Base-by-base conservation (phyloP, 2,113 vertebrate species). In the Lipotes vexillifer region DNA sequence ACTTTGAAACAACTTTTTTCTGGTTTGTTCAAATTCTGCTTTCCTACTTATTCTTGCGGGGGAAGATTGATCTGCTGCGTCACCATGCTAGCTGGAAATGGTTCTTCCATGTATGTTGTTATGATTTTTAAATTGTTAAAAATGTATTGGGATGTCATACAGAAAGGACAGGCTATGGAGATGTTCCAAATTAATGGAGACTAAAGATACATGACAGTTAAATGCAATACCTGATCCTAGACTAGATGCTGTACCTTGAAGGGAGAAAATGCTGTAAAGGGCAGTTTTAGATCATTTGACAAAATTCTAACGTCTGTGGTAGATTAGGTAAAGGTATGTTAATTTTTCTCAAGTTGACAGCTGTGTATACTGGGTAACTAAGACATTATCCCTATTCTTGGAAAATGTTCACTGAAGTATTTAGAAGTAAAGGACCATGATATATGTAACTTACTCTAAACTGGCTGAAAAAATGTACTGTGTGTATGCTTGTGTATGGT, bases 81-180 rank as follows among this genome's bases (percentile, higher is more conserved):
- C 68, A 8, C 21, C 17, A 2, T 68, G 11, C 5, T 29, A 33
- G 15, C 46, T 68, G 59, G 84, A 61, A 59, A 49, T 29, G 49
- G 52, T 77, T 61, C 38, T 74, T 59, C 46, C 59, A 7, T 61
- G 8, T 52, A 8, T 57, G 31, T 52, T 66, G 38, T 31, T 49
- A 83, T n/a, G 68, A 33, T n/a, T 81, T 93, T 87, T 57, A 81
- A 80, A 57, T 65, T 86, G 25, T 87, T 81, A 81, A 55, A 71
- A 38, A 44, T 49, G 41, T 15, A 21, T 21, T 4, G 14, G 59
- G 15, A 33, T 23, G 25, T 74, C 31, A 23, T 36, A 25, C 44
- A 90, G n/a, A 38, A 20, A 88, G 46, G 33, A 29, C 21, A 75
- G 85, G 33, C 33, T 23, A 0, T 68, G 33, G 78, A 69, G 59